Evolutionary conservation across 2,888 invertebrate genomes (phyloP).

Genomic region (Pyrgus malvae): DNA sequence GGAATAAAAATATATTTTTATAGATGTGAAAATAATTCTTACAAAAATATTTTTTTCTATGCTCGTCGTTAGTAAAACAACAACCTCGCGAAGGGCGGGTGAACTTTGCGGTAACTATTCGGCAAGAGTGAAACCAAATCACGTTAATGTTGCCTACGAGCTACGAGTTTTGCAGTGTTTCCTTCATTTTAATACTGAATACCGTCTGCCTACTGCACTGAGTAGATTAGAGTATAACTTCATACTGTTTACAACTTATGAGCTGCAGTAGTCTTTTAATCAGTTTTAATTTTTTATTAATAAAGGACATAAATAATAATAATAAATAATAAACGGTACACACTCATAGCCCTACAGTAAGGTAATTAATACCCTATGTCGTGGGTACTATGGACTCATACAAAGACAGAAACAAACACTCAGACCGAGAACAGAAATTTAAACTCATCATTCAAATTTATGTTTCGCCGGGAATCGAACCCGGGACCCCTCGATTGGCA

Average conservation of each 20-base stretch:
- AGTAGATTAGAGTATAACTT: slow-evolving; percentile 40
- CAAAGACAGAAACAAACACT: no score
- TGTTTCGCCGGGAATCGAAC: no score
- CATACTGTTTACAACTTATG: background rate
- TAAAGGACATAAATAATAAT: no score
- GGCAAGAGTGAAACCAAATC: slow-evolving; percentile 59
- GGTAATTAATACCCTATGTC: no score
- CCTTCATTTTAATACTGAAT: slow-evolving; percentile 59
- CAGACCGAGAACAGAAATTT: no score
- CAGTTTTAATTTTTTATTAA: background rate
- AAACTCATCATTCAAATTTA: no score
- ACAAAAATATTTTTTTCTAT: background rate
- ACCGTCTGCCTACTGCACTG: slow-evolving; percentile 37
- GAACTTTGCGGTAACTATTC: slow-evolving; percentile 51
- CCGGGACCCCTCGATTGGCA: no score
- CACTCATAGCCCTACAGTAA: no score
- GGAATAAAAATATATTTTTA: no score
- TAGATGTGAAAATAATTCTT: no score
- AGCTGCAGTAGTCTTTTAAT: background rate
- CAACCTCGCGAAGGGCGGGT: slow-evolving; percentile 6
- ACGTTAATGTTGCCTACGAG: slow-evolving; percentile 51
- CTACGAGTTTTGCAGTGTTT: slow-evolving; percentile 45
- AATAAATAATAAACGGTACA: no score
- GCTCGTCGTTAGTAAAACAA: background rate
- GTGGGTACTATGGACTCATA: no score